phyloP scores from a whole-genome alignment of 2,797 vertebrate species.

The Halcyon badia region DNA sequence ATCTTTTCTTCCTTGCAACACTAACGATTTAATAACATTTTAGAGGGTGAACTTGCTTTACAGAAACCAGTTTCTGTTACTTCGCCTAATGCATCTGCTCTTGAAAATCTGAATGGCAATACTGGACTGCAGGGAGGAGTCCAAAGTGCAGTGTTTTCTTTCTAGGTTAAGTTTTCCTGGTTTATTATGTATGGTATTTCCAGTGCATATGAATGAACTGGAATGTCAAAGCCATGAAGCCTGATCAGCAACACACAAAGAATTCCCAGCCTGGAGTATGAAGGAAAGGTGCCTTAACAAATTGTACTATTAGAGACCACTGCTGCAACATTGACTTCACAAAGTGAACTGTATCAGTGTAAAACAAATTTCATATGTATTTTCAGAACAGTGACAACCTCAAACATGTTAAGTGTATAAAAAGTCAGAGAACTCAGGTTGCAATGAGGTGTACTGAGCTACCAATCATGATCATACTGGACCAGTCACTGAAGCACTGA shows the following conservation, averaged over 20 bases:
- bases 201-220: neutral
- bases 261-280: neutral
- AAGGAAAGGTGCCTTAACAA: neutral
- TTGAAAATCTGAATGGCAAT: neutral
- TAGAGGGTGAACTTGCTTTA: neutral
- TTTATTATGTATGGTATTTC: neutral
- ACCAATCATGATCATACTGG: neutral
- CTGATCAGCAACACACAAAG: neutral
- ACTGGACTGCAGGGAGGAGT: neutral
- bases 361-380: neutral
- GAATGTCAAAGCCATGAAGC: neutral
- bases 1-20: neutral
- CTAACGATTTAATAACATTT: neutral
- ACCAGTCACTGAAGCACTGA: neutral
- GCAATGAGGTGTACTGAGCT: neutral
- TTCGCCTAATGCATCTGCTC: neutral
- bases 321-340: neutral
- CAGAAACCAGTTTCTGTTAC: neutral
- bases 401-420: neutral
- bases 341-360: neutral
- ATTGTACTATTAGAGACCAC: accelerated
- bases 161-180: neutral
- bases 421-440: neutral
- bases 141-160: neutral
- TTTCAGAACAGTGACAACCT: neutral